Evolutionary conservation across 2,113 vertebrate genomes (phyloP).

Genomic region (Geococcyx californianus): DNA sequence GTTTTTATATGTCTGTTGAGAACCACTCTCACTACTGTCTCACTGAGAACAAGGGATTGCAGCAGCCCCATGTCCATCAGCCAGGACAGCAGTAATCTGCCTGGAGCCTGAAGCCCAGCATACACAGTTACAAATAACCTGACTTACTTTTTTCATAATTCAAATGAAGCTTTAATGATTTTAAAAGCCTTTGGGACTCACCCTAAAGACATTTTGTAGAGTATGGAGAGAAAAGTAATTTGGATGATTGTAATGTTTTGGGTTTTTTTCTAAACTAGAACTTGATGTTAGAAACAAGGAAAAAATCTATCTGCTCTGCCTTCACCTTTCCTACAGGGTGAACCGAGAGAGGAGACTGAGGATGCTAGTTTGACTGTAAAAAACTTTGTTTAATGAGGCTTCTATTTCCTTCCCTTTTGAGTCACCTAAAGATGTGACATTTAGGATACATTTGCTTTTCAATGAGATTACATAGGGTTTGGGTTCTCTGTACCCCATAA

Average conservation of each 20-base stretch:
- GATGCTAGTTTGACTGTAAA: neutral
- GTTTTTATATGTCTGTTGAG: fast-evolving
- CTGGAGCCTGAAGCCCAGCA: neutral
- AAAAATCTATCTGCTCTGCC: neutral
- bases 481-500: neutral
- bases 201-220: neutral
- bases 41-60: neutral
- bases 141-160: neutral
- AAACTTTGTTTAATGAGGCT: neutral
- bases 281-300: neutral
- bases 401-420: neutral
- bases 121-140: neutral
- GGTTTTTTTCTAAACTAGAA: neutral
- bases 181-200: neutral
- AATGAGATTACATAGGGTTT: neutral
- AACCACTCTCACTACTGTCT: neutral
- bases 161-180: neutral
- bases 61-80: neutral
- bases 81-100: neutral
- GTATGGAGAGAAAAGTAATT: neutral
- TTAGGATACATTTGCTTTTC: neutral
- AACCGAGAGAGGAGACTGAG: neutral
- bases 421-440: neutral
- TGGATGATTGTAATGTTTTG: neutral
- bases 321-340: neutral